Evolutionary conservation across 2,888 invertebrate species (phyloP).

Genomic region (Ophioninae sp.): DNA sequence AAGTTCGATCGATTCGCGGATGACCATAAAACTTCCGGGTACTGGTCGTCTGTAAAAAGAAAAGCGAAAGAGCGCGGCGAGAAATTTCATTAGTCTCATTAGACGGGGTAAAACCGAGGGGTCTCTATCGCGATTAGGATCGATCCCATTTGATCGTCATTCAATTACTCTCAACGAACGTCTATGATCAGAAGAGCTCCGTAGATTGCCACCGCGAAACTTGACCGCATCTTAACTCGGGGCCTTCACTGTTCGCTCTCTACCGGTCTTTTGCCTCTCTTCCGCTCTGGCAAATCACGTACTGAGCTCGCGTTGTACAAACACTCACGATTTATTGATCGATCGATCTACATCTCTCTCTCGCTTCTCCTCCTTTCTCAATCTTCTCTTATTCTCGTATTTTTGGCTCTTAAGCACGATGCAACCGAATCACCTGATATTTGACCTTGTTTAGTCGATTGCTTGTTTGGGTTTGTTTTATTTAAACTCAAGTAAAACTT

Average conservation of each 20-base stretch:
- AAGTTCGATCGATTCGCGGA: conserved; percentile 61
- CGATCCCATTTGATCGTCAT: conserved; percentile 43
- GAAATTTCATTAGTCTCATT: conserved; percentile 18
- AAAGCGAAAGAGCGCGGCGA: conserved; percentile 25
- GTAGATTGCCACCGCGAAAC: conserved; percentile 48
- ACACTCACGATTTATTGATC: conserved; percentile 39
- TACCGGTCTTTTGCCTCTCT: conserved; percentile 10
- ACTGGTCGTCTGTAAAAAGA: conserved; percentile 60
- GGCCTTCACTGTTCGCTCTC: background rate
- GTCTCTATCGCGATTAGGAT: conserved; percentile 3
- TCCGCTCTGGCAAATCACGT: conserved; percentile 32
- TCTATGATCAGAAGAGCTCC: conserved; percentile 66
- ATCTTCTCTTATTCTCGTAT: background rate
- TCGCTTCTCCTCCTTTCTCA: conserved; percentile 11
- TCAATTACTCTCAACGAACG: conserved; percentile 71
- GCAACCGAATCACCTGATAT: background rate
- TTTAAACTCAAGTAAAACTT: no score
- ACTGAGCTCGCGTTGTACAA: conserved; percentile 52
- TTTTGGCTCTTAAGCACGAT: background rate
- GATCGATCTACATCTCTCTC: conserved; percentile 13
- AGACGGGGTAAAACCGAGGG: background rate
- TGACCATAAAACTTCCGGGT: conserved; percentile 11
- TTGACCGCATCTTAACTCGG: conserved; percentile 38
- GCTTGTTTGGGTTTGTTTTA: background rate
- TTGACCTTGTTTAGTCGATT: conserved; percentile 6